Percentiles rank a stretch among this genome's conserved stretches.
Conservation (phyloP, 2,113 vertebrate genomes). For the Excalfactoria chinensis region DNA sequence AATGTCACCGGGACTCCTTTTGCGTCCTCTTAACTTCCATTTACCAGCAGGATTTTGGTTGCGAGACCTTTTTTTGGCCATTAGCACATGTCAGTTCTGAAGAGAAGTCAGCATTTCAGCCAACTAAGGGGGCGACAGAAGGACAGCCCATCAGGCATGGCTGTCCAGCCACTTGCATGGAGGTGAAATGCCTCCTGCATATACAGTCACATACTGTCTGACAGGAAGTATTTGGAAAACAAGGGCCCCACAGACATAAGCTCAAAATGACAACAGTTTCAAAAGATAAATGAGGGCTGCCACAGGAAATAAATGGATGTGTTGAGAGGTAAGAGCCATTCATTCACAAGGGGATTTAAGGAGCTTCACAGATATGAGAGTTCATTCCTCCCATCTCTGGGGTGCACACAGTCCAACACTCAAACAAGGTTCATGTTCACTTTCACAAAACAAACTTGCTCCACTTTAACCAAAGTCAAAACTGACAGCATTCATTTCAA, state of each 20-base stretch:
- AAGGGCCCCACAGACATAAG: background rate
- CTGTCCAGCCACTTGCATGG: background rate
- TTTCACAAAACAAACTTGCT: slow-evolving; percentile 25
- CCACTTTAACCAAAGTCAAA: slow-evolving; percentile 9
- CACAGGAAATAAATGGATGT: background rate
- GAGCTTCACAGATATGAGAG: background rate
- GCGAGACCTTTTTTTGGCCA: background rate
- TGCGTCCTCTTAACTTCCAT: background rate
- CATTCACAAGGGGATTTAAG: background rate
- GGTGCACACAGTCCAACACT: background rate
- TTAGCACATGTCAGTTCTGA: background rate
- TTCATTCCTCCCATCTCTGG: background rate
- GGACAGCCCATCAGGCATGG: background rate
- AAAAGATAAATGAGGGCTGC: background rate
- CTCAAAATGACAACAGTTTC: background rate
- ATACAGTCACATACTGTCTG: background rate
- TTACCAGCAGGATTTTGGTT: background rate
- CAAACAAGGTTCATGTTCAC: background rate
- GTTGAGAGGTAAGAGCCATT: background rate
- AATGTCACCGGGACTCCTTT: background rate
- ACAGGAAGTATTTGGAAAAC: background rate
- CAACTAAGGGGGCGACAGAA: background rate
- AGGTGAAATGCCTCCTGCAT: background rate
- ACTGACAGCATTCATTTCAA: slow-evolving; percentile 3
- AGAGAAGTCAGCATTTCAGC: background rate